A percentile compares a stretch with the other conserved stretches of the same genome.
phyloP scores from a whole-genome alignment of 2,888 invertebrate species.

The Luperina nickerlii region DNA sequence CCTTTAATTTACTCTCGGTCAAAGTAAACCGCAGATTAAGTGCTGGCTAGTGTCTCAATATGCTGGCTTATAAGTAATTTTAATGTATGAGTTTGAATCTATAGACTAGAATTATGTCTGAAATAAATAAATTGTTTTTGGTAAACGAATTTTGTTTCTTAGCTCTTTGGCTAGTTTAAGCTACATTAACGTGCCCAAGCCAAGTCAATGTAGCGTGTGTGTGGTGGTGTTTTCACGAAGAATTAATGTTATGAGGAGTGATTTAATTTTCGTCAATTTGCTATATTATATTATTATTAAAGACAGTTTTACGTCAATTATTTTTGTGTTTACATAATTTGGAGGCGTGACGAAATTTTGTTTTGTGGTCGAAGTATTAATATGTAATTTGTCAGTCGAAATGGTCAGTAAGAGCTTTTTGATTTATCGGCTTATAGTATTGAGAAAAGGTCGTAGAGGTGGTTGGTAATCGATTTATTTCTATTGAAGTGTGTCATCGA shows the following conservation, averaged over 20 bases:
- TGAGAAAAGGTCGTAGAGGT: constrained; percentile 8
- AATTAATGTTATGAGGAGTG: too few relatives aligned
- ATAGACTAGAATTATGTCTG: too few relatives aligned
- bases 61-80: too few relatives aligned
- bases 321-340: constrained; percentile 41
- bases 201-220: too few relatives aligned
- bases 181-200: too few relatives aligned
- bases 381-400: constrained; percentile 24
- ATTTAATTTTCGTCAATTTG: too few relatives aligned
- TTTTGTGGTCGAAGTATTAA: constrained; percentile 36
- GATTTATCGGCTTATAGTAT: constrained; percentile 4
- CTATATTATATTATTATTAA: constrained; percentile 30
- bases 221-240: too few relatives aligned
- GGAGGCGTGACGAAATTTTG: constrained; percentile 26
- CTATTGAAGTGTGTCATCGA: neutral
- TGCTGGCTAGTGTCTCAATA: constrained; percentile 50
- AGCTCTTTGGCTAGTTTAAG: too few relatives aligned
- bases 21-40: constrained; percentile 64
- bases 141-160: too few relatives aligned
- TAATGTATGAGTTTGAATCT: too few relatives aligned
- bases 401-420: constrained; percentile 11
- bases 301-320: constrained; percentile 50
- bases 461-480: constrained; percentile 14
- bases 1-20: constrained; percentile 66
- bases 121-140: too few relatives aligned